Percentiles rank a stretch among this genome's conserved stretches.
Evolutionary conservation across 1,140 invertebrate genomes (phyloP).

Genomic region (Marisa cornuarietis): DNA sequence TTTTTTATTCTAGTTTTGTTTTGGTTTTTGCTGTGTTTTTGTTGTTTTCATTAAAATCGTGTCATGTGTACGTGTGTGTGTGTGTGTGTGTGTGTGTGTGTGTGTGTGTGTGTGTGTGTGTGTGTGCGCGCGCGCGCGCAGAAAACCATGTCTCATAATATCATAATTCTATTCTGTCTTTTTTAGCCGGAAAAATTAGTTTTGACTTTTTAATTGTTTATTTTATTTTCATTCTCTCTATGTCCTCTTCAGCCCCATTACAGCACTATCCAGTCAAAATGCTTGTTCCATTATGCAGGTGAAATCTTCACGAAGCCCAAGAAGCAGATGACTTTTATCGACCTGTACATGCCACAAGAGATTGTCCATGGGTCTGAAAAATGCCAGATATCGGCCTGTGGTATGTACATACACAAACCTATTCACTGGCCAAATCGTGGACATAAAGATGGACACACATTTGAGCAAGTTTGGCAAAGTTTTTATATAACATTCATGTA

Average conservation of each 20-base stretch:
- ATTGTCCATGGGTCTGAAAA: slow-evolving; percentile 30
- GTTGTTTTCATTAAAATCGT: background rate
- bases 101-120: slow-evolving; percentile 1
- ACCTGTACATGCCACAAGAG: slow-evolving; percentile 27
- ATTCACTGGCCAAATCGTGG: too few species aligned
- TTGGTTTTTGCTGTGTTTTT: background rate
- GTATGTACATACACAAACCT: background rate
- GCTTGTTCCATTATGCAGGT: slow-evolving; percentile 13
- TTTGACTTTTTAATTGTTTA: background rate
- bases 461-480: too few species aligned
- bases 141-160: too few species aligned
- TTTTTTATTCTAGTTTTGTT: background rate
- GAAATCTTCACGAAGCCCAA: slow-evolving; percentile 12
- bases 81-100: slow-evolving; percentile 10
- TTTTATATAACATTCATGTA: too few species aligned
- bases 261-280: background rate
- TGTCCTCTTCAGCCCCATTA: background rate
- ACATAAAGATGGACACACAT: too few species aligned
- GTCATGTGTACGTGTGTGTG: background rate
- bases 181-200: too few species aligned
- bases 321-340: slow-evolving; percentile 24
- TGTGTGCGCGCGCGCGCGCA: background rate
- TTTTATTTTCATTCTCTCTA: background rate
- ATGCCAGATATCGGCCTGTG: slow-evolving; percentile 29
- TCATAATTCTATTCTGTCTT: too few species aligned